A percentile compares a stretch with the other conserved stretches of the same genome.
These are phyloP conservation scores for Stictocephala bisonia DNA, from an alignment of 2,888 invertebrate genomes.

Conservation along the genomic window DNA sequence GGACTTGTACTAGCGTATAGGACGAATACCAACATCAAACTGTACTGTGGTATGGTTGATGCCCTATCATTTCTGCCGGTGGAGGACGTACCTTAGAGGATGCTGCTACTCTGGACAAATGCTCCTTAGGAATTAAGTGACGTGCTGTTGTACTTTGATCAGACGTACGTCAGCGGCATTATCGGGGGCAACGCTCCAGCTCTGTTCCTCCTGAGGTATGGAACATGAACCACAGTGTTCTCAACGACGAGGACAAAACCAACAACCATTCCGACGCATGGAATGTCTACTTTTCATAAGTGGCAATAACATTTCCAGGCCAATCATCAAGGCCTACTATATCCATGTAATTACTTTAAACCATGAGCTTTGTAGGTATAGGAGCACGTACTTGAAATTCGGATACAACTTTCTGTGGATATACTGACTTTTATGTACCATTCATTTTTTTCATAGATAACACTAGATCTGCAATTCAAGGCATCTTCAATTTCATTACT, in stretches of 20 bases:
- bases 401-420: too few species aligned
- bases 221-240: background rate
- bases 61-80: constrained; percentile 5
- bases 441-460: too few species aligned
- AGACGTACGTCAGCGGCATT: constrained; percentile 7
- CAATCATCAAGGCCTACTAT: too few species aligned
- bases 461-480: too few species aligned
- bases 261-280: constrained; percentile 7
- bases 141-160: background rate
- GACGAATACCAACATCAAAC: background rate
- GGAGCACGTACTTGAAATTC: too few species aligned
- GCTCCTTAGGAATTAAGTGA: constrained; percentile 12
- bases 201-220: background rate
- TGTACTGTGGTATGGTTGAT: constrained; percentile 15
- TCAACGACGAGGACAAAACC: background rate
- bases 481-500: too few species aligned
- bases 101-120: background rate
- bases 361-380: too few species aligned
- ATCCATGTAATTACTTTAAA: too few species aligned
- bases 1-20: background rate
- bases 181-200: too few species aligned
- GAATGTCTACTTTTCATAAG: too few species aligned
- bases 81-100: background rate
- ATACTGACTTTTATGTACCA: too few species aligned
- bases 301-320: too few species aligned